Conservation (phyloP, 2,113 vertebrate species). For the Pituophis catenifer region DNA sequence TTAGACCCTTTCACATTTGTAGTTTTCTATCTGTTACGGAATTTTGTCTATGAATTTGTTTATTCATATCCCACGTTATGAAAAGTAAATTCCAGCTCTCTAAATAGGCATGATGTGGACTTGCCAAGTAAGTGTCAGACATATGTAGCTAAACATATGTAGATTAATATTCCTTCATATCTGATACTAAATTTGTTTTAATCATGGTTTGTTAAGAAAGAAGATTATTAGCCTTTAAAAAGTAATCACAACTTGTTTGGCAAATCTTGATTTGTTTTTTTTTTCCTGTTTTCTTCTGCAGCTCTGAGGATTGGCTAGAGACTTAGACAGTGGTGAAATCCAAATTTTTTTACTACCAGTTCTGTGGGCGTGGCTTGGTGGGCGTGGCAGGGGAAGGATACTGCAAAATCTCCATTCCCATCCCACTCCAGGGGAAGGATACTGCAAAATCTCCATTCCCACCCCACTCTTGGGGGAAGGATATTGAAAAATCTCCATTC, state of each 20-base stretch:
- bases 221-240: not conserved
- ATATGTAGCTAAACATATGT: not conserved
- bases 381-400: no score
- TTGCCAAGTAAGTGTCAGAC: not conserved
- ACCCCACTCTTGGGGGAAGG: no score
- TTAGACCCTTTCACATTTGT: not conserved
- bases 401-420: no score
- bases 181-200: not conserved
- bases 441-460: no score
- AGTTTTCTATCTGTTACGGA: not conserved
- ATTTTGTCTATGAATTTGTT: not conserved
- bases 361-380: no score
- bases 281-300: not conserved
- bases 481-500: no score
- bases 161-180: not conserved
- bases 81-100: not conserved
- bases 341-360: no score
- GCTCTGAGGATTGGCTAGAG: not conserved
- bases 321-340: not conserved
- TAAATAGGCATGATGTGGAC: not conserved
- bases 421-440: no score
- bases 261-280: not conserved
- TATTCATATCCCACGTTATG: not conserved
- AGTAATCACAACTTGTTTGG: not conserved
- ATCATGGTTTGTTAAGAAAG: not conserved